A percentile compares a stretch with the other conserved stretches of the same genome.
phyloP scores from a whole-genome alignment of 1,140 invertebrate genomes.

The Acromyrmex heyeri region DNA sequence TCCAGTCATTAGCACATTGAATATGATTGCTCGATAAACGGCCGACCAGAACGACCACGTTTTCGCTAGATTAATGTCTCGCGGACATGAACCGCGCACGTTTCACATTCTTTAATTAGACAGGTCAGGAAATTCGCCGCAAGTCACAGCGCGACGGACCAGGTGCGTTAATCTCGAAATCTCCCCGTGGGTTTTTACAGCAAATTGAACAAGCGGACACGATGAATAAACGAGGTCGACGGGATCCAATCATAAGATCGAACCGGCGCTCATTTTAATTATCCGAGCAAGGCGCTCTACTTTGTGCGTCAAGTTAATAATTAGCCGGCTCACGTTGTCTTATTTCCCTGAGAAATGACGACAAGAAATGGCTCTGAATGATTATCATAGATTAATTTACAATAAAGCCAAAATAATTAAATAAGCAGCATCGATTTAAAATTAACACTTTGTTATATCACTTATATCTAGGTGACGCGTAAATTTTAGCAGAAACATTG shows the following conservation, averaged over 20 bases:
- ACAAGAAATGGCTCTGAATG: not conserved
- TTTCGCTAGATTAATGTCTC: conserved; percentile 85
- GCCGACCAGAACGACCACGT: conserved; percentile 77
- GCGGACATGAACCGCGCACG: conserved; percentile 78
- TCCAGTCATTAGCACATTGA: conserved; percentile 83
- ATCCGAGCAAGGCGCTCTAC: not conserved
- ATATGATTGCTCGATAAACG: conserved; percentile 78
- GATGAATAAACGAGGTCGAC: conserved; percentile 1
- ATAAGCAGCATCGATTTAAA: not conserved
- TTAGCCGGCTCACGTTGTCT: not conserved
- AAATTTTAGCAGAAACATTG: too few relatives aligned
- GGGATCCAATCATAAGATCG: conserved; percentile 9
- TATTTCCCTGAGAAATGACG: not conserved
- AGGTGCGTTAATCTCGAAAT: conserved; percentile 57
- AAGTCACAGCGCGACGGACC: conserved; percentile 44
- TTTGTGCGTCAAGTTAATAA: not conserved
- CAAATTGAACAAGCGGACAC: conserved; percentile 5
- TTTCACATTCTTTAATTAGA: conserved; percentile 83
- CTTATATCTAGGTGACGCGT: too few relatives aligned
- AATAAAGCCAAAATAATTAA: not conserved
- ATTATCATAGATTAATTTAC: not conserved
- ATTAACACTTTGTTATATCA: not conserved
- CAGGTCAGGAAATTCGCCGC: conserved; percentile 59
- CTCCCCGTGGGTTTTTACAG: conserved; percentile 50
- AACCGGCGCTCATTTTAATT: conserved; percentile 29